Conservation (phyloP, 2,888 invertebrate genomes). For the Xanthia togata region DNA sequence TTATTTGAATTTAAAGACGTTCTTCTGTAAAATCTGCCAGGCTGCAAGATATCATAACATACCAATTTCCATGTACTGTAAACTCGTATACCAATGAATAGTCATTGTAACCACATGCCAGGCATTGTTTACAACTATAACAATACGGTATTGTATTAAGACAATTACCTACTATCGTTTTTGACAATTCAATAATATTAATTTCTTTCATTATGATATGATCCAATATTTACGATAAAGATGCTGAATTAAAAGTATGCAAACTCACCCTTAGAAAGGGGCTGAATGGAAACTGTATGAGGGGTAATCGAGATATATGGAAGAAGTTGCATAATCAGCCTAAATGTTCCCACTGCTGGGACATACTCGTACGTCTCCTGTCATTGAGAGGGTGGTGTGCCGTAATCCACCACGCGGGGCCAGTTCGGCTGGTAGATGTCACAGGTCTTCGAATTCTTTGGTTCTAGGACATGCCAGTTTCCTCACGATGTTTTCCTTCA, state of each 20-base stretch:
- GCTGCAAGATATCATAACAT: slow-evolving; percentile 8
- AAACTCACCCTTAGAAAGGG: background rate
- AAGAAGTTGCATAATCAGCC: background rate
- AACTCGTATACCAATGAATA: background rate
- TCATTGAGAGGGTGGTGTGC: background rate
- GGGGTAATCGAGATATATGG: background rate
- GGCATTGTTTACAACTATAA: background rate
- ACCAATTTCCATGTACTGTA: slow-evolving; percentile 17
- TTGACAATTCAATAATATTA: background rate
- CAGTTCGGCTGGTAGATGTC: background rate
- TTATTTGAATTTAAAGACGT: background rate
- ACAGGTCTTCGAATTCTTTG: background rate
- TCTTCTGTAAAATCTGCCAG: background rate
- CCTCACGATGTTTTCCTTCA: too few relatives aligned
- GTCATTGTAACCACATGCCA: slow-evolving; percentile 9
- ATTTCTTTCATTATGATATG: background rate
- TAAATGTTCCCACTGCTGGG: background rate
- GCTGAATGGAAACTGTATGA: background rate
- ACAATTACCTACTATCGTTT: slow-evolving; percentile 4
- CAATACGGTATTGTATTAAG: background rate
- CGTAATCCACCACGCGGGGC: background rate
- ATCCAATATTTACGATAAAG: background rate
- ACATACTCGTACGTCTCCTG: background rate
- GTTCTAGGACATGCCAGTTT: too few relatives aligned
- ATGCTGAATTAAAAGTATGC: background rate